A percentile compares a stretch with the other conserved stretches of the same genome.
Conservation (phyloP, 2,113 vertebrate genomes). For the Chionodraco myersi region DNA sequence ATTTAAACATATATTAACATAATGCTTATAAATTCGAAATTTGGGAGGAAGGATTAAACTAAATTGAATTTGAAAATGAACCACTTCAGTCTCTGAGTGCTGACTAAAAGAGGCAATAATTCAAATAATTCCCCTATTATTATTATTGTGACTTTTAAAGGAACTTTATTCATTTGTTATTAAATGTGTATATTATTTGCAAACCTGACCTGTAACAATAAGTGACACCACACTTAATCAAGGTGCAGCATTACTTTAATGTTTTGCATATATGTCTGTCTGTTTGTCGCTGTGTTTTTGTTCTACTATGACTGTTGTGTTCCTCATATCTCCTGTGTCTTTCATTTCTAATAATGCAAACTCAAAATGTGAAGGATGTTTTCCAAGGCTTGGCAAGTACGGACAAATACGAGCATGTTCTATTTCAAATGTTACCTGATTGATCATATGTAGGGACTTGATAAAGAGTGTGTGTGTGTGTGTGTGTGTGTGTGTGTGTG, state of each 20-base stretch:
- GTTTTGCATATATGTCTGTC: neutral
- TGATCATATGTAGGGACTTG: neutral
- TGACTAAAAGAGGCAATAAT: neutral
- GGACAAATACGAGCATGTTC: constrained; percentile 47
- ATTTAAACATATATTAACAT: neutral
- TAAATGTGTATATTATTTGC: neutral
- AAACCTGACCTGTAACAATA: neutral
- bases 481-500: neutral
- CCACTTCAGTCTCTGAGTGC: neutral
- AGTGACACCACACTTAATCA: neutral
- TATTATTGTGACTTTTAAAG: too few relatives aligned
- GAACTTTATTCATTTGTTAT: neutral
- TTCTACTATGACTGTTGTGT: constrained; percentile 19
- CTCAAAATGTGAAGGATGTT: constrained; percentile 78
- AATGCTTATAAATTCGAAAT: neutral
- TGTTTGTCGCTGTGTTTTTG: neutral
- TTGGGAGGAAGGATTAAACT: neutral
- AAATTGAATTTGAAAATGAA: neutral
- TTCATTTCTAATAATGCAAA: constrained; percentile 69
- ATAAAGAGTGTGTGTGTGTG: too few relatives aligned
- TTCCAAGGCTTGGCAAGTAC: constrained; percentile 83
- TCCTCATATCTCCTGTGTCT: constrained; percentile 57
- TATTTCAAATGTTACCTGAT: constrained; percentile 26
- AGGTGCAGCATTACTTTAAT: neutral
- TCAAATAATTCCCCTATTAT: neutral